phyloP scores from a whole-genome alignment of 2,797 vertebrate genomes.

The Pristis pectinata region DNA sequence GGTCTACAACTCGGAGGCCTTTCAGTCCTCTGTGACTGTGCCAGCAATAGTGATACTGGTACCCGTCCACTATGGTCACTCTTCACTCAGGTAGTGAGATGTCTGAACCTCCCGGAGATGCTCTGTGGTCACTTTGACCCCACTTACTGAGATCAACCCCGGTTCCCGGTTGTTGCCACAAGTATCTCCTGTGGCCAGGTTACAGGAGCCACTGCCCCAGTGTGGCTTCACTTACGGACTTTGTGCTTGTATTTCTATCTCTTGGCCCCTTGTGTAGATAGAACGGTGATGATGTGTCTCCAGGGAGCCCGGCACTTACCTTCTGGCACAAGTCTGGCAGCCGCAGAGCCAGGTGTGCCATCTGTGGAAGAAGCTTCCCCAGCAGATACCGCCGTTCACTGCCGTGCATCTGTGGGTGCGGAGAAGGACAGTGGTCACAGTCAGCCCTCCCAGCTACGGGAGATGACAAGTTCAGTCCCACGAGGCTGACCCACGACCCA shows the following conservation, averaged over 20 bases:
- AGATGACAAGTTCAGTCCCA: not conserved
- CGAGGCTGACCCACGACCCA: not conserved
- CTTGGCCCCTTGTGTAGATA: too few relatives aligned
- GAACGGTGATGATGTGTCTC: too few relatives aligned
- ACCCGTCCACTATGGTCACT: not conserved
- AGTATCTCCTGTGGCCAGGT: not conserved
- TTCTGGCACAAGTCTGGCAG: slow-evolving; percentile 44
- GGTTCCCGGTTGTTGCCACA: not conserved
- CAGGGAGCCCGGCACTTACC: slow-evolving; percentile 48
- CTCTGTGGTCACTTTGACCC: not conserved
- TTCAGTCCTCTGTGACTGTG: not conserved
- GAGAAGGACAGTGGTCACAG: not conserved
- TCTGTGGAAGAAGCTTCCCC: slow-evolving; percentile 27
- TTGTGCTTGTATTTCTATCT: not conserved
- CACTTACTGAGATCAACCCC: not conserved
- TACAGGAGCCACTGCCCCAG: not conserved
- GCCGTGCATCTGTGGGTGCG: not conserved
- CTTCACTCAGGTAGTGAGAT: not conserved
- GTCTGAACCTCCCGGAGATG: not conserved
- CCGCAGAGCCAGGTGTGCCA: slow-evolving; percentile 51
- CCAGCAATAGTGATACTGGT: not conserved
- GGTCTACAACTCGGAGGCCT: not conserved
- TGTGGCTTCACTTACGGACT: not conserved
- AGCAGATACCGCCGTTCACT: not conserved
- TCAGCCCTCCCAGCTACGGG: not conserved